Conservation (phyloP, 2,888 invertebrate genomes). For the Ochropleura plecta region DNA sequence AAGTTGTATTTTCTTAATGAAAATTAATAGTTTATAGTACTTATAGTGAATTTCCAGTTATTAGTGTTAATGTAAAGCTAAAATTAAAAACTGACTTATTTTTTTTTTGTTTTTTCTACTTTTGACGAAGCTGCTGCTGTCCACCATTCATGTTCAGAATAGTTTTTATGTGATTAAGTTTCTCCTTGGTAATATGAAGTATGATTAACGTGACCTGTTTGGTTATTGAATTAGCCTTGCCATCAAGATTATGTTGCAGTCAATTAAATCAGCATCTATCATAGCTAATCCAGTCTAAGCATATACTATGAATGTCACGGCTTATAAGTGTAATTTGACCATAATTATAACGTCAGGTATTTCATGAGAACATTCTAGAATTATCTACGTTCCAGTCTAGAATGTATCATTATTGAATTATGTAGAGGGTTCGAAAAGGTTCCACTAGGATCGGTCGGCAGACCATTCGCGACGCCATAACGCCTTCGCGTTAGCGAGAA, state of each 20-base stretch:
- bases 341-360: not conserved
- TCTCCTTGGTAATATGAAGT: slow-evolving; percentile 1
- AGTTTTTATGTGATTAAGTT: slow-evolving; percentile 4
- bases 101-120: not conserved
- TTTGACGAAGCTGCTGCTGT: not conserved
- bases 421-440: not conserved
- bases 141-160: not conserved
- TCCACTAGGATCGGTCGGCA: not conserved
- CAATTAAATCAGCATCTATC: slow-evolving; percentile 8
- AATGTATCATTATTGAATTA: not conserved
- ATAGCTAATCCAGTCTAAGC: not conserved
- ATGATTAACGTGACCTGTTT: slow-evolving; percentile 13
- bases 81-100: too few species aligned
- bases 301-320: not conserved
- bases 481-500: not conserved
- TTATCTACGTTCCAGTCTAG: not conserved
- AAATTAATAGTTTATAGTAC: too few species aligned
- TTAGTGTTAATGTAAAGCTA: too few species aligned
- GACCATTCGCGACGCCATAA: too few species aligned
- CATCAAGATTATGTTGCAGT: slow-evolving; percentile 8
- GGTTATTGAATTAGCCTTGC: slow-evolving; percentile 28
- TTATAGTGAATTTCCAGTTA: too few species aligned
- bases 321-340: not conserved
- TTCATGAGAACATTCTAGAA: not conserved
- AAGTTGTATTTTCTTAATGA: not conserved